Percentiles rank a stretch among this genome's conserved stretches.
Evolutionary conservation across 2,888 invertebrate genomes (phyloP).

Genomic region (Labia minor): DNA sequence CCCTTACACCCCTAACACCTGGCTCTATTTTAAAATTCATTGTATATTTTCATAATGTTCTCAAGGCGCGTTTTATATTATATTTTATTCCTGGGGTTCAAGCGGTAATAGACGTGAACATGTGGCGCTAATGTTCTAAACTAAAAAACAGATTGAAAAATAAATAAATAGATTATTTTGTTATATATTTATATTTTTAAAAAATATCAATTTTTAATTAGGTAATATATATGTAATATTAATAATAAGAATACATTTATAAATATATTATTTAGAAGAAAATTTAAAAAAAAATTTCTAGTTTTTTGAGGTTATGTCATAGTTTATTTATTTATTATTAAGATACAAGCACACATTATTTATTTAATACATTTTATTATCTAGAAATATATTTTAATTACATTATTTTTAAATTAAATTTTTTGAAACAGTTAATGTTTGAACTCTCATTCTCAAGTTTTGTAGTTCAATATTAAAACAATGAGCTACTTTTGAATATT

Average conservation of each 20-base stretch:
- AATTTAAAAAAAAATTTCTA: too few relatives aligned
- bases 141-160: slow-evolving; percentile 2
- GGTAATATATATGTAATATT: background rate
- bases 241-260: too few relatives aligned
- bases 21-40: slow-evolving; percentile 13
- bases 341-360: too few relatives aligned
- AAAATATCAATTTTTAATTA: background rate
- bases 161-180: background rate
- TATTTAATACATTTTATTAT: too few relatives aligned
- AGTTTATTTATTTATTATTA: background rate
- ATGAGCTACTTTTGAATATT: too few relatives aligned
- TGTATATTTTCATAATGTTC: slow-evolving; percentile 13
- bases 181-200: background rate
- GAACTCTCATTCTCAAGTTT: too few relatives aligned
- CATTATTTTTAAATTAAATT: too few relatives aligned
- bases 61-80: slow-evolving; percentile 13
- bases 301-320: too few relatives aligned
- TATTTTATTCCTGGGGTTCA: background rate
- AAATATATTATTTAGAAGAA: too few relatives aligned
- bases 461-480: too few relatives aligned
- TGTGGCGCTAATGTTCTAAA: background rate
- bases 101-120: slow-evolving; percentile 4
- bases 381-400: too few relatives aligned
- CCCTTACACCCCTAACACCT: background rate
- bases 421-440: too few relatives aligned